These are phyloP conservation scores for Nymphicus hollandicus DNA, from an alignment of 2,113 vertebrate species.

Conservation along the genomic window DNA sequence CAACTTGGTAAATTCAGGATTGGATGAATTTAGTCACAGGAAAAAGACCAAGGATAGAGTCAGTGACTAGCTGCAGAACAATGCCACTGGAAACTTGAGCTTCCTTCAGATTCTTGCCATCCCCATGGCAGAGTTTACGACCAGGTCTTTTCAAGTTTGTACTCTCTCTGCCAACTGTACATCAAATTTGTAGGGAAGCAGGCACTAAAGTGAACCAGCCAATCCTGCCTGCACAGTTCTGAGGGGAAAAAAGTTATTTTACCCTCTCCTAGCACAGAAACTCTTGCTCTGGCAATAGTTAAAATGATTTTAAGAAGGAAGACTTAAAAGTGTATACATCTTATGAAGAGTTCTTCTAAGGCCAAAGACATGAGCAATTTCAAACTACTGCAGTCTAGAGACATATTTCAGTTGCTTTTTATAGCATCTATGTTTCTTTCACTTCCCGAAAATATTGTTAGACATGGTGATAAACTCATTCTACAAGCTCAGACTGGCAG, in stretches of 20 bases:
- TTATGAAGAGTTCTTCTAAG: too few species aligned
- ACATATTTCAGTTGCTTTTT: not conserved
- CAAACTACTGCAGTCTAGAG: not conserved
- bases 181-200: not conserved
- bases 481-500: not conserved
- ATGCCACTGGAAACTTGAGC: not conserved
- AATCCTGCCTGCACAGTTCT: not conserved
- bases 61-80: not conserved
- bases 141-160: not conserved
- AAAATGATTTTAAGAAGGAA: not conserved
- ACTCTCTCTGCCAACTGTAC: not conserved
- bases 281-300: not conserved
- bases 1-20: rapidly evolving
- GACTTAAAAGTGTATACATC: not conserved
- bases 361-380: not conserved
- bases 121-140: not conserved
- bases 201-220: not conserved
- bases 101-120: not conserved
- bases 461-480: not conserved
- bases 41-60: not conserved
- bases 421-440: not conserved
- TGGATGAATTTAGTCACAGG: not conserved
- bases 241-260: not conserved
- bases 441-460: not conserved
- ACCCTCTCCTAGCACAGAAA: not conserved